Percentiles rank a stretch among this genome's conserved stretches.
Evolutionary conservation across 2,113 vertebrate species (phyloP).

Genomic region (Struthio camelus): DNA sequence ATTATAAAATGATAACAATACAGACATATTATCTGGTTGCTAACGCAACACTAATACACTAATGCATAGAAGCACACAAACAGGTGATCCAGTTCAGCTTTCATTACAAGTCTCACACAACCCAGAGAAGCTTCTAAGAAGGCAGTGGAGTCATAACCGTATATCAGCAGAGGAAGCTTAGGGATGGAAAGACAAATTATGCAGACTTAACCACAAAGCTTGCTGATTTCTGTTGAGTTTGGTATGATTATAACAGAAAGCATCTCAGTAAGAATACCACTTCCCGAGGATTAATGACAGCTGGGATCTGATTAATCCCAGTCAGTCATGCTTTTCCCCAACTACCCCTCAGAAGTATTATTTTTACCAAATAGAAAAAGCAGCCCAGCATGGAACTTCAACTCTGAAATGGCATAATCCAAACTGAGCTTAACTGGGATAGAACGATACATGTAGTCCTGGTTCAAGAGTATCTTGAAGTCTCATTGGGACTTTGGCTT

Average conservation of each 20-base stretch:
- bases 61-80: fast-evolving
- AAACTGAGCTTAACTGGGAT: not conserved
- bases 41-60: not conserved
- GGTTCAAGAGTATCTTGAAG: not conserved
- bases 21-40: not conserved
- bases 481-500: not conserved
- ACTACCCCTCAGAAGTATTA: constrained; percentile 23
- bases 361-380: constrained; percentile 24
- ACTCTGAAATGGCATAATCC: not conserved
- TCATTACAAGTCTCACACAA: fast-evolving
- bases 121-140: not conserved
- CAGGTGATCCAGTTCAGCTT: not conserved
- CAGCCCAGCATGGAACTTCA: not conserved
- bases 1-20: not conserved
- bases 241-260: constrained; percentile 48
- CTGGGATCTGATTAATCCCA: constrained; percentile 62
- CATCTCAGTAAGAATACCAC: constrained; percentile 21
- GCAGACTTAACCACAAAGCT: constrained; percentile 35
- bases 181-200: not conserved
- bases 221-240: constrained; percentile 47
- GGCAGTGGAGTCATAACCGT: not conserved
- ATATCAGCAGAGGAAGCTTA: not conserved
- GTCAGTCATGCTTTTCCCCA: not conserved
- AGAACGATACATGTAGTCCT: not conserved
- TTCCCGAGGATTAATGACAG: constrained; percentile 68